These are phyloP conservation scores for Trachelus stipa DNA, from an alignment of 2,888 invertebrate species.

Conservation along the genomic window DNA sequence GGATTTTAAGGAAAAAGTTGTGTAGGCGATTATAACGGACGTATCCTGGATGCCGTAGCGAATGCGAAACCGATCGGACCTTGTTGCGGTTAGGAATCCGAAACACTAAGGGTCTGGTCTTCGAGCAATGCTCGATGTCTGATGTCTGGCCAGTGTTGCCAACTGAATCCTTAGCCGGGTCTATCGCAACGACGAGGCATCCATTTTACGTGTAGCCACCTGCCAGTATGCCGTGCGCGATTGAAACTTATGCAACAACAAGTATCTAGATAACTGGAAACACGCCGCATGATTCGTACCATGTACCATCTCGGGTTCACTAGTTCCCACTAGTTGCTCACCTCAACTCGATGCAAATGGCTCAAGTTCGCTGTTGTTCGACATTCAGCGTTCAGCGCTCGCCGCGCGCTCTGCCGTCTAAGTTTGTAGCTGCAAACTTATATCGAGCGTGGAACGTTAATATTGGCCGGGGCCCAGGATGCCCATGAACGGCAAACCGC, in stretches of 20 bases:
- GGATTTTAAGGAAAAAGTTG: not conserved
- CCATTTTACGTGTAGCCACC: not conserved
- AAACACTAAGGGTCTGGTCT: constrained; percentile 47
- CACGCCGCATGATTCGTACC: constrained; percentile 7
- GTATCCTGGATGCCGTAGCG: not conserved
- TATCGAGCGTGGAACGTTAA: constrained; percentile 24
- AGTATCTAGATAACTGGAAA: constrained; percentile 11
- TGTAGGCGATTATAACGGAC: not conserved
- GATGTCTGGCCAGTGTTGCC: constrained; percentile 1
- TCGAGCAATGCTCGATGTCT: constrained; percentile 53
- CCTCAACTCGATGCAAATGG: constrained; percentile 19
- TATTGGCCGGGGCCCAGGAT: constrained; percentile 18
- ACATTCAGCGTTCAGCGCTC: constrained; percentile 17
- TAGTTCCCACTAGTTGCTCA: constrained; percentile 21
- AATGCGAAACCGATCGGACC: constrained; percentile 25
- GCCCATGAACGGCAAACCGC: constrained; percentile 7
- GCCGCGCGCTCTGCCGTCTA: constrained; percentile 20
- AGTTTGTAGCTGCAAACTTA: constrained; percentile 14
- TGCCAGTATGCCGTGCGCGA: not conserved
- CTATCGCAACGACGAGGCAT: not conserved
- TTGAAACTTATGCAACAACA: constrained; percentile 9
- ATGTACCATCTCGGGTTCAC: not conserved
- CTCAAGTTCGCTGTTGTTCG: constrained; percentile 14
- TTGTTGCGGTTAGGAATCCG: constrained; percentile 42
- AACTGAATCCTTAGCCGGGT: not conserved